Percentiles rank a stretch among this genome's conserved stretches.
Conservation (phyloP, 2,113 vertebrate species). For the Callipepla californica region DNA sequence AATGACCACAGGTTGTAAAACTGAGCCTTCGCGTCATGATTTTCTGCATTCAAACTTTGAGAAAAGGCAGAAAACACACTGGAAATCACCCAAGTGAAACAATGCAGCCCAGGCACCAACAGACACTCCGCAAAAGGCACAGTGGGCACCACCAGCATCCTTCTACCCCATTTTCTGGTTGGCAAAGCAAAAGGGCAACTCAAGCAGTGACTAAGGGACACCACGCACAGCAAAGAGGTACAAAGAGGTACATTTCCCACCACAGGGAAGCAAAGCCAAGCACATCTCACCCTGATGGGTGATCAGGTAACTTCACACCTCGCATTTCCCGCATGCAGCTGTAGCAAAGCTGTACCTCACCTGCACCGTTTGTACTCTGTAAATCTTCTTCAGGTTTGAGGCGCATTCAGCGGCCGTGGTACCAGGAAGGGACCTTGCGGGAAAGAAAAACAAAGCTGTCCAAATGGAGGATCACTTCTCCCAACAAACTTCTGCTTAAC, state of each 20-base stretch:
- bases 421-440: constrained; percentile 89
- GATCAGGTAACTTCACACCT: neutral
- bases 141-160: neutral
- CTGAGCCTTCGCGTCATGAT: neutral
- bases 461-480: neutral
- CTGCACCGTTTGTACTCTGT: constrained; percentile 93
- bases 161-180: neutral
- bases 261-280: neutral
- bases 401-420: constrained; percentile 95
- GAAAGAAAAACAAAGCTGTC: neutral
- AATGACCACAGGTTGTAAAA: neutral
- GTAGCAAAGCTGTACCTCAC: constrained; percentile 64
- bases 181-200: neutral
- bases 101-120: neutral
- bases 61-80: neutral
- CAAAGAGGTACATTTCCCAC: neutral
- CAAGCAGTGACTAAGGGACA: neutral
- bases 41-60: neutral
- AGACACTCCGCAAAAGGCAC: neutral
- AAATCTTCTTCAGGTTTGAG: constrained; percentile 95
- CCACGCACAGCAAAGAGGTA: neutral
- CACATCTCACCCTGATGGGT: neutral
- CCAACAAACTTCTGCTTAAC: neutral
- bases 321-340: neutral
- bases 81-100: neutral